Base-by-base conservation (phyloP, 64 coral and sea anemone genomes). In the Cladopsammia gracilis region DNA sequence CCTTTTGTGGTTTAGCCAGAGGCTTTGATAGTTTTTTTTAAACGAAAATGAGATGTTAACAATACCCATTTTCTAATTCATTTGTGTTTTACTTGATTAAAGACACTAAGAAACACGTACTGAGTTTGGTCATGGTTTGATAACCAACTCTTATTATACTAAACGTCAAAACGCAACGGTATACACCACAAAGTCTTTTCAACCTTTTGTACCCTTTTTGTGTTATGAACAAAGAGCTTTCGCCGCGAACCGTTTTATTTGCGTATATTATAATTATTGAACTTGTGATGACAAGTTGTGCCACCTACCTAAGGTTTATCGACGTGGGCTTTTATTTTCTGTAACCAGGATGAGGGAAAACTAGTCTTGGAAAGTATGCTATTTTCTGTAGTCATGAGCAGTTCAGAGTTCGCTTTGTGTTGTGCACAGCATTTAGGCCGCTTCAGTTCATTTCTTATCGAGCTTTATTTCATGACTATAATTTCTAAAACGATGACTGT, bases 201-300 rank as follows among this genome's bases (percentile, higher is more conserved):
- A 46, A 44, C 64, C 58, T 46, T 82, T 82, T 82, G 78, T 82
- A 15, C 9, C 12, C n/a, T 20, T 20, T 51, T 84, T 84, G 62
- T 51, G 16, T 24, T 0, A 3, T 47, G 42, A 84, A 84, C 80
- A 84, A 84, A 67, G 60, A 20, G 3, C 60, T 64, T 45, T 68
- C 80, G 44, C 14, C 20, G 18, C 15, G 62, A 84, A 64, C 18
- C 43, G 13, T 84, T 84, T 68, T 61, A 46, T 64, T 82, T 64
- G 16, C 16, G 43, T 19, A n/a, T 8, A 14, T 48, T 75, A 10
- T 2, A 75, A 75, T n/a, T n/a, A 75, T 46, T 75, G 45, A 44
- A 49, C 72, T 48, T 75, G 20, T 47, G 26, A 23, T 46, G 34
- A 48, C 34, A 22, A 46, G 15, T 64, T 69, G 3, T 18, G 16